Evolutionary conservation across 2,888 invertebrate species (phyloP), one percentile per base, ranked within the genome.

Genomic region (Caprella mutica): DNA sequence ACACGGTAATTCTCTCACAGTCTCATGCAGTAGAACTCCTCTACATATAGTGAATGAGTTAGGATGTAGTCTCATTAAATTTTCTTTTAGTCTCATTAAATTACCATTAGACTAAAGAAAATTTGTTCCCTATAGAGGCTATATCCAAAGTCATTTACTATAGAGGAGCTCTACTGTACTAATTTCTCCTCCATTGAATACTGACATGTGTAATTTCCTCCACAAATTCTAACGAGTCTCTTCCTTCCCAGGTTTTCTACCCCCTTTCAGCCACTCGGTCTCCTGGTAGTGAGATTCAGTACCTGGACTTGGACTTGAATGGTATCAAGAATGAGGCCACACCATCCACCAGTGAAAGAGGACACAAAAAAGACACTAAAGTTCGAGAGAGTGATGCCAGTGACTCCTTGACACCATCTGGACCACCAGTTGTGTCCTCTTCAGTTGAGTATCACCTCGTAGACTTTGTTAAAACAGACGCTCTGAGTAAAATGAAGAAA

Each of bases 401-500:
- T 12, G 48, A 27, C 6, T 14, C 30, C 12, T 21, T 27, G 6
- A 27, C 21, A 6, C 5, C 30, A 1, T 9, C 19, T 17, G 48
- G 48, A 17, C 5, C 48, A 3, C 29, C 29, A 17, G 30, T 8
- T 5, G 21, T n/a, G 19, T 21, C 65, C 21, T 58, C 69, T 0
- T 69, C 71, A 68, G 75, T 85, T 0, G 87, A 87, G 8, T 93
- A 93, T 73, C 89, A 91, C 72, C 87, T 86, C 1, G 91, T 94
- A 0, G 93, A 94, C 75, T 93, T 93, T 75, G 76, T 89, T 52
- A 93, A 91, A 77, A 94, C 93, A 0, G 84, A 89, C 71, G 93
- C 92, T 5, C 88, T 94, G 70, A 89, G 87, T 73, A 82, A 85
- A 60, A 90, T 87, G 35, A 79, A 85, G 52, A 83, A 85, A 70